phyloP scores from a whole-genome alignment of 2,888 invertebrate genomes.

The Agriopis leucophaearia region DNA sequence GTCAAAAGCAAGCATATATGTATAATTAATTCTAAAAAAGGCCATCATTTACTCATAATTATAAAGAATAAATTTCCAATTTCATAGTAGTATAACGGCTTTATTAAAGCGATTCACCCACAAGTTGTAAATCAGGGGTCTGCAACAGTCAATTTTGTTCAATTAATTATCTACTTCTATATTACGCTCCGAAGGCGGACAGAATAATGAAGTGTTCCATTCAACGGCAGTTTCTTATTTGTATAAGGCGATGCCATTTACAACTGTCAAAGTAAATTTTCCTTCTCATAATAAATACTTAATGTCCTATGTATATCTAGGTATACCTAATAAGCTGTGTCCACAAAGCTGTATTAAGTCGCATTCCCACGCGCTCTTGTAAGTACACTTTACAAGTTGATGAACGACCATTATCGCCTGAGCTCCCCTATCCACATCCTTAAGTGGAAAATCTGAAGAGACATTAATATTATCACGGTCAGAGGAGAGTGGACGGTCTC shows the following conservation, averaged over 20 bases:
- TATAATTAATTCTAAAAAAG: too few species aligned
- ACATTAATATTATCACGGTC: conserved; percentile 49
- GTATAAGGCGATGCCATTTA: conserved; percentile 41
- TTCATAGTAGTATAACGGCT: background rate
- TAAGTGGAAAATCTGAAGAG: conserved; percentile 40
- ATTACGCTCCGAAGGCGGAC: conserved; percentile 40
- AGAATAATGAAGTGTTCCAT: conserved; percentile 26
- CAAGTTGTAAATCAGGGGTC: conserved; percentile 11
- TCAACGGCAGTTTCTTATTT: conserved; percentile 28
- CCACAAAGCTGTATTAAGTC: conserved; percentile 51
- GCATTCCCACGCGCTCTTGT: conserved; percentile 53
- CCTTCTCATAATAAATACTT: conserved; percentile 32
- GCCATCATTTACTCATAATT: too few species aligned
- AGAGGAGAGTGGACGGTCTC: conserved; percentile 45
- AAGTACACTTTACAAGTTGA: conserved; percentile 50
- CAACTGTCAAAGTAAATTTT: conserved; percentile 43
- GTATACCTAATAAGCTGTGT: conserved; percentile 46
- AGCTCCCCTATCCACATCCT: conserved; percentile 47
- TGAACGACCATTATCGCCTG: conserved; percentile 48
- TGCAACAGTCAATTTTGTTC: conserved; percentile 14
- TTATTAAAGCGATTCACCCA: conserved; percentile 8
- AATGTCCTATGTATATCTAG: conserved; percentile 28
- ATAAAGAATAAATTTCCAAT: background rate
- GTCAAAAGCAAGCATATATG: too few species aligned
- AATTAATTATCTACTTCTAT: conserved; percentile 32